Evolutionary conservation across 2,797 vertebrate species (phyloP), one percentile per base, ranked within the genome.

Genomic region (Acanthiza pusilla): DNA sequence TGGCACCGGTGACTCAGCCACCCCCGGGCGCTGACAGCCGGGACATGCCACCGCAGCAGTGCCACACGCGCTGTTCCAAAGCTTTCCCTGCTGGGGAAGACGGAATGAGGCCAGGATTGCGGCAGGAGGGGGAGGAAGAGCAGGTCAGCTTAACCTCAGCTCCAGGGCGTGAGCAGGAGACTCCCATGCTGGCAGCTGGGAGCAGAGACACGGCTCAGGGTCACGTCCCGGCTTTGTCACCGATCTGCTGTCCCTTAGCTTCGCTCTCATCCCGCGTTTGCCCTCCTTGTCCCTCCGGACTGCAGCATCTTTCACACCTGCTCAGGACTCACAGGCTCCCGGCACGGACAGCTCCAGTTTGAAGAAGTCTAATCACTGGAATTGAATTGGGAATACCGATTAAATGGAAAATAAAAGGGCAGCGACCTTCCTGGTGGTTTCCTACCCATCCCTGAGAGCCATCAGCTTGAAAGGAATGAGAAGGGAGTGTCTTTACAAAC

Each of bases 211-310:
- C 13, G 4, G 48, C 11, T 66, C 34, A 30, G 74, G 87, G 51
- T 71, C 71, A 85, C 7, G 0, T 48, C 62, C 75, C 1, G 12
- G 21, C 12, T 75, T 48, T 74, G 45, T 70, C 63, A 87, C 68
- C 5, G 25, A 85, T 67, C 72, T 74, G 48, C 30, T 34, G 71
- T 55, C 42, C 92, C 84, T 58, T 1, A 26, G 58, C 54, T 85
- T 32, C 0, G 0, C 61, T 60, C 66, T 45, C 40, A 13, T 36
- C 34, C 50, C 47, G 78, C 12, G 0, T 19, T 63, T 63, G 1
- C 29, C 11, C 54, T 45, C 19, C 74, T 10, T 19, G 22, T 36
- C 58, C 7, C 0, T 55, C 42, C 22, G 19, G 21, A 63, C 1
- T 3, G 40, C 10, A 72, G 70, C 85, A 43, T 12, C 87, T 57